Conservation (phyloP, 1,140 invertebrate species). For the Brachionus manjavacas region DNA sequence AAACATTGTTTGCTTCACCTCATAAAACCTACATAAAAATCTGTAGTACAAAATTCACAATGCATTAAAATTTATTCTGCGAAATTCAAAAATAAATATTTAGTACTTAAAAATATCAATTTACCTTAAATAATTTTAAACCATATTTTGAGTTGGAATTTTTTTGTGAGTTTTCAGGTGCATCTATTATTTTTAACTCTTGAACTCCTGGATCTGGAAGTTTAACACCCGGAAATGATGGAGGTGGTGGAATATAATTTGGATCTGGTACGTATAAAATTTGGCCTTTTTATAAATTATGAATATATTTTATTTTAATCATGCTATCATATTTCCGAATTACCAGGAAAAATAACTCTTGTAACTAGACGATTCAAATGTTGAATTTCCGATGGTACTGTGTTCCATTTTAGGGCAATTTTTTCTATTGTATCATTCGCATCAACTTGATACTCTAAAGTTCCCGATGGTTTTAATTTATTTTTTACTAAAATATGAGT, state of each 20-base stretch:
- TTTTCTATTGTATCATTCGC: slow-evolving; percentile 36
- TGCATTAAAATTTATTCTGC: too few species aligned
- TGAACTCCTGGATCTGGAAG: not conserved
- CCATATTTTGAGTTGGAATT: not conserved
- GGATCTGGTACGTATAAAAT: slow-evolving; percentile 20
- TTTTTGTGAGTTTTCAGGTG: not conserved
- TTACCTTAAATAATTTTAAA: too few species aligned
- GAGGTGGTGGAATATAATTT: not conserved
- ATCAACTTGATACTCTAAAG: slow-evolving; percentile 28
- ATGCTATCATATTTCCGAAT: too few species aligned
- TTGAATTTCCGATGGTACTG: slow-evolving; percentile 33
- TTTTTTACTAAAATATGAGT: not conserved
- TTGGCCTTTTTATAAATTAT: not conserved
- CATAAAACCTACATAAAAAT: too few species aligned
- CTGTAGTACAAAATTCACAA: too few species aligned
- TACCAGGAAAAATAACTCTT: slow-evolving; percentile 26
- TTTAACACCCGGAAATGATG: not conserved
- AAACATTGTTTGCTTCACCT: too few species aligned
- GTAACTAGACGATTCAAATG: slow-evolving; percentile 30
- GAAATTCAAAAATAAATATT: too few species aligned
- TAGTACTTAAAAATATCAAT: too few species aligned
- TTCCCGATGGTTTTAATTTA: slow-evolving; percentile 6
- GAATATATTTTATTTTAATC: not conserved
- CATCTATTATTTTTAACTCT: not conserved
- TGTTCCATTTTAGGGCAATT: slow-evolving; percentile 41